These are phyloP conservation scores for Prosapia bicincta DNA, from an alignment of 2,888 invertebrate species.

Conservation along the genomic window DNA sequence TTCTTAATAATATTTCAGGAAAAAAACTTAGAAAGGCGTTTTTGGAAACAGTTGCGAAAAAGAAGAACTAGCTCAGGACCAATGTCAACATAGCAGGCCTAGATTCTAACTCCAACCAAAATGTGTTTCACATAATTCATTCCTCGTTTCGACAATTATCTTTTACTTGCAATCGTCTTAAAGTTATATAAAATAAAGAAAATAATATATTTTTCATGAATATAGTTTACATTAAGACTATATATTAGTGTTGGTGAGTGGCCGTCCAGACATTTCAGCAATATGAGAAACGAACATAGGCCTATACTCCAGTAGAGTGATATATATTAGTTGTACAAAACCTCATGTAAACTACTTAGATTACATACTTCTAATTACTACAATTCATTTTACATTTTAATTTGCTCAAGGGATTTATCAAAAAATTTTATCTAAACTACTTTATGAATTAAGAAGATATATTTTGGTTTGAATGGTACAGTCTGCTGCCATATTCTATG, in stretches of 20 bases:
- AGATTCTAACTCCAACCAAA: constrained; percentile 4
- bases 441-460: too few relatives aligned
- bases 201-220: not conserved
- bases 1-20: constrained; percentile 55
- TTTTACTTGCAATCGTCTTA: not conserved
- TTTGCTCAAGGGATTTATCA: too few relatives aligned
- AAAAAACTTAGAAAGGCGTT: constrained; percentile 70
- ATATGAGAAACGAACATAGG: not conserved
- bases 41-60: constrained; percentile 76
- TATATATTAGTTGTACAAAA: too few relatives aligned
- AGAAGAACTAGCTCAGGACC: constrained; percentile 50
- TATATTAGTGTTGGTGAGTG: not conserved
- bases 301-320: not conserved
- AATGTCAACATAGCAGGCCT: constrained; percentile 5
- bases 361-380: too few relatives aligned
- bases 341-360: too few relatives aligned
- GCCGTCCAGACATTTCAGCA: not conserved
- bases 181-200: not conserved
- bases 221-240: not conserved
- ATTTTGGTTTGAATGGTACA: too few relatives aligned
- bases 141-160: not conserved
- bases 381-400: too few relatives aligned
- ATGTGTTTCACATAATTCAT: constrained; percentile 16
- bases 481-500: too few relatives aligned
- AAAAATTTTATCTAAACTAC: too few relatives aligned